These are phyloP conservation scores for Cygnus atratus DNA, from an alignment of 2,113 vertebrate genomes.

Conservation along the genomic window DNA sequence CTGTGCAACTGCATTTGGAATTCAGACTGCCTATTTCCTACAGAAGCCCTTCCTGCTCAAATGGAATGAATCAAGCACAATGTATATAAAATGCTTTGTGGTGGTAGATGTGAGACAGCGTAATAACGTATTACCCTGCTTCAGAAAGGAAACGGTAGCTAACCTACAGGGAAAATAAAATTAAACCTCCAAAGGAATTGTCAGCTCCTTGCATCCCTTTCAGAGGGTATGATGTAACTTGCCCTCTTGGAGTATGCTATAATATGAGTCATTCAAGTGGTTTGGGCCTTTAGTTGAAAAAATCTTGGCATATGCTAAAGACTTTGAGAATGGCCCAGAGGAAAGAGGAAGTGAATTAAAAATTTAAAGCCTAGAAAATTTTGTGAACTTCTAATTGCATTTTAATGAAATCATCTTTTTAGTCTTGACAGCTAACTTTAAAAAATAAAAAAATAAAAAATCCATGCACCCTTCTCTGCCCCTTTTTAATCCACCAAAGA, in stretches of 20 bases:
- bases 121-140: not conserved
- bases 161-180: constrained; percentile 55
- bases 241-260: not conserved
- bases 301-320: not conserved
- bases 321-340: not conserved
- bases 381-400: not conserved
- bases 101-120: not conserved
- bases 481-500: not conserved
- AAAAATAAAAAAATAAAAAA: not conserved
- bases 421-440: not conserved
- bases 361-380: not conserved
- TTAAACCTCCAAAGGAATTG: constrained; percentile 22
- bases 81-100: not conserved
- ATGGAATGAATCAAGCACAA: not conserved
- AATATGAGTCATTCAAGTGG: not conserved
- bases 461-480: not conserved
- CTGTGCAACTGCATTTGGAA: not conserved
- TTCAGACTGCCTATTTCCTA: not conserved
- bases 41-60: not conserved
- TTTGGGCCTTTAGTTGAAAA: not conserved
- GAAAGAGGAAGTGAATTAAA: constrained; percentile 5
- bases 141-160: constrained; percentile 48
- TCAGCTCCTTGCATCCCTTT: not conserved
- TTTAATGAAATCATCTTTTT: not conserved
- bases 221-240: constrained; percentile 26